Conservation (phyloP, 1,140 invertebrate genomes). For the Paracyclopina nana region DNA sequence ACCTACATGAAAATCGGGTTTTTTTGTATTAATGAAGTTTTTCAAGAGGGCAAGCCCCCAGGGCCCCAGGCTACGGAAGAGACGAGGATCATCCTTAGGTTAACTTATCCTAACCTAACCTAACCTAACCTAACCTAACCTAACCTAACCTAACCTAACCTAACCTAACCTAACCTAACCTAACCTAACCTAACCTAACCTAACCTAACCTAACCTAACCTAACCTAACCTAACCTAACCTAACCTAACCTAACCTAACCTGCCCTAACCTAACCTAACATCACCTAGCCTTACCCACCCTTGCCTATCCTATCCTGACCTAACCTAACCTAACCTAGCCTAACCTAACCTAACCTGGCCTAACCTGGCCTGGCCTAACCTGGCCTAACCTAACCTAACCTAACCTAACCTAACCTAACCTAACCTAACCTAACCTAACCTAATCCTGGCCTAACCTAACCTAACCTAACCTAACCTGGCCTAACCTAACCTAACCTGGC, state of each 20-base stretch:
- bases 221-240: slow-evolving; percentile 20
- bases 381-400: slow-evolving; percentile 20
- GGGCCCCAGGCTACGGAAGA: no score
- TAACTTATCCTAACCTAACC: no score
- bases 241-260: slow-evolving; percentile 20
- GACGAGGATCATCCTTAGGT: no score
- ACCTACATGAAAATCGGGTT: no score
- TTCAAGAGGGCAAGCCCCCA: no score
- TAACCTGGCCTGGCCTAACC: slow-evolving; percentile 20
- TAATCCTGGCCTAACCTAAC: slow-evolving; percentile 20
- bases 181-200: slow-evolving; percentile 19
- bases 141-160: slow-evolving; percentile 20
- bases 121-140: slow-evolving; percentile 20
- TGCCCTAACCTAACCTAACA: no score
- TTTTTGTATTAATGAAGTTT: no score
- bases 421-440: slow-evolving; percentile 19
- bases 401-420: slow-evolving; percentile 20
- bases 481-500: slow-evolving; percentile 20
- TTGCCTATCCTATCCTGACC: slow-evolving; percentile 19
- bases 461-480: slow-evolving; percentile 19
- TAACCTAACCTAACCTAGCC: slow-evolving; percentile 21
- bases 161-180: slow-evolving; percentile 17
- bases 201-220: slow-evolving; percentile 20
- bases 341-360: slow-evolving; percentile 20
- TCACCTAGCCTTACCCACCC: slow-evolving; percentile 17